A percentile compares a stretch with the other conserved stretches of the same genome.
Conservation (phyloP, 2,797 vertebrate genomes). For the Gymnothorax javanicus region DNA sequence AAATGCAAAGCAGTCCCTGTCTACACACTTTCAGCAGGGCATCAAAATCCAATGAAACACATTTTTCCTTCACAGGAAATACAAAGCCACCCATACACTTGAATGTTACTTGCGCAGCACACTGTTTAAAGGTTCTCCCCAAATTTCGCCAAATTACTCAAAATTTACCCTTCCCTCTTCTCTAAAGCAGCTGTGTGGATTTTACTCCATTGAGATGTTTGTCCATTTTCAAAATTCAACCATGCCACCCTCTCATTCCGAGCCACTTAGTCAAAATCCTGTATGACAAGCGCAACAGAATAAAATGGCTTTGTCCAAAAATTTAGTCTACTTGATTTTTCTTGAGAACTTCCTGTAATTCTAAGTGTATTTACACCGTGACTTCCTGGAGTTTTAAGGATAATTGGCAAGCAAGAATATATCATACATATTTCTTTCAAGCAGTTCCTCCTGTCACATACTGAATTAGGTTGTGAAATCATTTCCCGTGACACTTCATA, state of each 20-base stretch:
- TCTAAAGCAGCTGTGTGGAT: not conserved
- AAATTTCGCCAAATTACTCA: no score
- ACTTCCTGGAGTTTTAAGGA: not conserved
- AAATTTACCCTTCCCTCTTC: not conserved
- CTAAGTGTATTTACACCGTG: not conserved
- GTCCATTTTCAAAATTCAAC: not conserved
- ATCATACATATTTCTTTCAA: not conserved
- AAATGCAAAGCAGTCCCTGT: not conserved
- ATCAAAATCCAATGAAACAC: not conserved
- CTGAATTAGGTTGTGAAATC: not conserved
- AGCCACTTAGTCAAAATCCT: constrained; percentile 10
- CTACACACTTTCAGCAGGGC: not conserved
- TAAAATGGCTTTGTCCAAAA: not conserved
- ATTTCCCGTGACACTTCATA: not conserved
- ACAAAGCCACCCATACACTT: not conserved
- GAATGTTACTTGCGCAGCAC: not conserved
- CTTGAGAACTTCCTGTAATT: not conserved
- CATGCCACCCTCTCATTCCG: not conserved
- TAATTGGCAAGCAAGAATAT: not conserved
- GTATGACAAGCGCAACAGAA: not conserved
- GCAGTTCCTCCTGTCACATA: not conserved
- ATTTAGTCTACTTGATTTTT: not conserved
- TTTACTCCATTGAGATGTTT: not conserved
- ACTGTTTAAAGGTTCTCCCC: not conserved
- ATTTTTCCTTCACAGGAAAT: not conserved